Evolutionary conservation across 2,888 invertebrate genomes (phyloP).

Genomic region (Gerris lacustris): DNA sequence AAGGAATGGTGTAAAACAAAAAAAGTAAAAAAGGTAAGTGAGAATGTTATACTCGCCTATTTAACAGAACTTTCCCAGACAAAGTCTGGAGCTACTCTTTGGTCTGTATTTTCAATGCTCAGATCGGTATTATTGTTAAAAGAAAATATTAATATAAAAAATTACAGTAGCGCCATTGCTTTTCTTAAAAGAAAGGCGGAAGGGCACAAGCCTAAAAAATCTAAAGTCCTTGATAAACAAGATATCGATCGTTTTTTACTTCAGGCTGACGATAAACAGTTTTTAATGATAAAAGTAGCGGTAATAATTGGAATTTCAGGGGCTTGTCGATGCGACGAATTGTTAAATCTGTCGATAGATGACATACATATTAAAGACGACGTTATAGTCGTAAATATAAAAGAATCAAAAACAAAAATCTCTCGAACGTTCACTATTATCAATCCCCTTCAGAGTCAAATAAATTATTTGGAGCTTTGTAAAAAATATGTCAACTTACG

Average conservation of each 20-base stretch:
- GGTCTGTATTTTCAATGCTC: not conserved
- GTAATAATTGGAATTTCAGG: constrained; percentile 26
- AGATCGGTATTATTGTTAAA: constrained; percentile 8
- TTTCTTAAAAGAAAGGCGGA: not conserved
- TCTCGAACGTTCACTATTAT: constrained; percentile 16
- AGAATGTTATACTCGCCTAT: not conserved
- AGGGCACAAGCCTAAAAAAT: constrained; percentile 8
- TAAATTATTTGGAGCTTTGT: not conserved
- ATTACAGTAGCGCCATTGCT: not conserved
- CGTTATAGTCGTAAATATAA: not conserved
- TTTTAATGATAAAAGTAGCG: constrained; percentile 19
- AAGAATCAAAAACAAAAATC: not conserved
- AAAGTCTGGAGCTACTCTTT: not conserved
- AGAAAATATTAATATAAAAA: constrained; percentile 10
- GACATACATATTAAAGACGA: constrained; percentile 15
- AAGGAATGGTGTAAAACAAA: not conserved
- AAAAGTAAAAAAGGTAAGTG: not conserved
- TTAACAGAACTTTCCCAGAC: not conserved
- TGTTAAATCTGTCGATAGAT: constrained; percentile 22
- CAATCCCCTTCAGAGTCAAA: not conserved
- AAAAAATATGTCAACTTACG: constrained; percentile 11
- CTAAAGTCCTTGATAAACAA: constrained; percentile 6
- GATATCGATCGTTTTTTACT: not conserved
- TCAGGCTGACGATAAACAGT: constrained; percentile 11
- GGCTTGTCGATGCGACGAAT: constrained; percentile 25